Evolutionary conservation across 2,113 vertebrate species (phyloP).

Genomic region (Ochotona curzoniae): DNA sequence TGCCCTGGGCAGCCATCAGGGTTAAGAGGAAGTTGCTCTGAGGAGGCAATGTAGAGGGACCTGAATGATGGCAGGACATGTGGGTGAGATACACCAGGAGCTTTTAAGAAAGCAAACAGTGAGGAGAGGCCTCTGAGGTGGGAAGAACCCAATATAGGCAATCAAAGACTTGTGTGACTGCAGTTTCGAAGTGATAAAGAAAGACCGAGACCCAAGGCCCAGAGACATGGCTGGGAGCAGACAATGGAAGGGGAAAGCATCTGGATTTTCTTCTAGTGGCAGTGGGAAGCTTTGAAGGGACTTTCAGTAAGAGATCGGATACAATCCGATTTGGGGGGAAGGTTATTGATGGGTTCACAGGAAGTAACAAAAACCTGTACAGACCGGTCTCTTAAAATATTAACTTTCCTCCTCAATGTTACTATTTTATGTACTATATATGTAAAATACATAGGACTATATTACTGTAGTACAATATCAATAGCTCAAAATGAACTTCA

Average conservation of each 20-base stretch:
- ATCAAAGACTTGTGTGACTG: not conserved
- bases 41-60: not conserved
- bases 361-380: not conserved
- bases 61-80: not conserved
- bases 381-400: not conserved
- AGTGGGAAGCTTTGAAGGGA: not conserved
- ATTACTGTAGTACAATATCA: not conserved
- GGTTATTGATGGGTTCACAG: not conserved
- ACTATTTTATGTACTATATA: not conserved
- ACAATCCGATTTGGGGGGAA: not conserved
- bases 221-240: not conserved
- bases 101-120: slow-evolving; percentile 3
- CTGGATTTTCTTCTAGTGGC: not conserved
- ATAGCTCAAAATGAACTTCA: not conserved
- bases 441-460: too few species aligned
- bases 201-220: not conserved
- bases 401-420: not conserved
- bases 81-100: not conserved
- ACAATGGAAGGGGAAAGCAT: not conserved
- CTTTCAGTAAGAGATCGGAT: not conserved
- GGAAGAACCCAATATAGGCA: fast-evolving
- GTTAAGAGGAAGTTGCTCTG: not conserved
- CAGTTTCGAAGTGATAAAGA: not conserved
- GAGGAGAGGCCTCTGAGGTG: not conserved
- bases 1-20: too few species aligned